Percentiles rank a stretch among this genome's conserved stretches.
Conservation (phyloP, 2,797 vertebrate genomes). For the Onychomys arenicola region DNA sequence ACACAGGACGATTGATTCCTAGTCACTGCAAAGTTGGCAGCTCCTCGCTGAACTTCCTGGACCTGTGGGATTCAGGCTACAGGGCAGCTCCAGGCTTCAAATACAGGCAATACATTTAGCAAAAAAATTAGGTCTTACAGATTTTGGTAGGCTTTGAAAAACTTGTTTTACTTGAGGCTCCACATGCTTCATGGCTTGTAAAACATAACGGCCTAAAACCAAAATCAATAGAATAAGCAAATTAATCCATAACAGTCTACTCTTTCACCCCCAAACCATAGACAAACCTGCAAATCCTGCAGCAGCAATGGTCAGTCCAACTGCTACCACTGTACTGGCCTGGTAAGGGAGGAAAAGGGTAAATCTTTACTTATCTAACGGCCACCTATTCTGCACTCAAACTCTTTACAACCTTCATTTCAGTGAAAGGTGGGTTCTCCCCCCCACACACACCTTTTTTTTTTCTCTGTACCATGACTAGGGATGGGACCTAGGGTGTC, state of each 20-base stretch:
- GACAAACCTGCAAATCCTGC: conserved; percentile 96
- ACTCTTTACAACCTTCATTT: neutral
- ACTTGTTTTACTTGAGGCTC: conserved; percentile 95
- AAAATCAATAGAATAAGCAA: conserved; percentile 66
- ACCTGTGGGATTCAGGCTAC: neutral
- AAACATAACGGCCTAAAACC: conserved; percentile 92
- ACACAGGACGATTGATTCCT: neutral
- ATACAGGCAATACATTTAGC: neutral
- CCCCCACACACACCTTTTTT: too few relatives aligned
- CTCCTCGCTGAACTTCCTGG: neutral
- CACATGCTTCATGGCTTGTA: conserved; percentile 94
- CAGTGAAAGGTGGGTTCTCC: neutral
- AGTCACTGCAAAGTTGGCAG: neutral
- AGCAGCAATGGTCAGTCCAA: conserved; percentile 94
- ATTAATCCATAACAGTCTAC: neutral
- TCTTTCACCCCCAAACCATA: neutral
- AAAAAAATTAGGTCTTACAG: conserved; percentile 86
- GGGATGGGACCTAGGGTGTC: neutral
- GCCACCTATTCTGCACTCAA: neutral
- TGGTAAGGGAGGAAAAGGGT: conserved; percentile 77
- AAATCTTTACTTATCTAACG: conserved; percentile 49
- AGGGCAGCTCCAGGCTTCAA: neutral
- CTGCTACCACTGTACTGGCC: conserved; percentile 95
- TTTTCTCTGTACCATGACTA: neutral
- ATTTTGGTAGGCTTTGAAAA: conserved; percentile 92